Base-by-base conservation (phyloP, 2,113 vertebrate genomes). In the Amblyornis subalaris region DNA sequence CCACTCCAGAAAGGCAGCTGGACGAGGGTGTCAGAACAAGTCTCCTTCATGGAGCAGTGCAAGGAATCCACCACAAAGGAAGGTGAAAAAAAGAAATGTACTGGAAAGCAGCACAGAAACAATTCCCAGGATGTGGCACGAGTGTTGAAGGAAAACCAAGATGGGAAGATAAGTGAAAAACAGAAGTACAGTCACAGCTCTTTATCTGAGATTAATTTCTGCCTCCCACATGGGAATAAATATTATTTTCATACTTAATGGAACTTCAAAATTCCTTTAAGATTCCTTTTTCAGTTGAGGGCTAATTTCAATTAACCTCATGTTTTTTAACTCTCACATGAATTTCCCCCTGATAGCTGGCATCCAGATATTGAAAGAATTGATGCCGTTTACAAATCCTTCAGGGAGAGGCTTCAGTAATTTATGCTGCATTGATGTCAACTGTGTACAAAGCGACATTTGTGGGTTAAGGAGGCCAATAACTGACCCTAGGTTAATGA, bases 241-340 rank as follows among this genome's bases (percentile, higher is more conserved):
- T 90, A 92, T 55, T 88, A 92, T 71, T 92, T 93, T 69, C 80
- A 75, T 75, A 90, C 42, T 78, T 91, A 96, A 88, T 82, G 44
- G 90, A 89, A 79, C 38, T 87, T 79, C 26, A 61, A 82, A 92
- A 93, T 78, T 95, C 76, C 71, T 95, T 72, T 54, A 92, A 91
- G 87, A 76, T 42, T 89, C 26, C n/a, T 61, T 80, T 92, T 89
- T 83, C 40, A 67, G 28, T 78, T 75, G 77, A 77, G 31, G 78
- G 60, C 40, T 95, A 91, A 87, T 93, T 93, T 95, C 93, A 95
- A 92, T 93, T 93, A 95, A 84, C 77, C 60, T 93, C 53, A 35
- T 77, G 36, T 60, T 89, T 93, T 90, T 92, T 53, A 94, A 67
- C 44, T 92, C 65, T 89, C 73, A 71, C 26, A 61, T 79, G 28